Evolutionary conservation across 2,888 invertebrate species (phyloP), one percentile per base, ranked within the genome.

Genomic region (Matsumyia berberina): DNA sequence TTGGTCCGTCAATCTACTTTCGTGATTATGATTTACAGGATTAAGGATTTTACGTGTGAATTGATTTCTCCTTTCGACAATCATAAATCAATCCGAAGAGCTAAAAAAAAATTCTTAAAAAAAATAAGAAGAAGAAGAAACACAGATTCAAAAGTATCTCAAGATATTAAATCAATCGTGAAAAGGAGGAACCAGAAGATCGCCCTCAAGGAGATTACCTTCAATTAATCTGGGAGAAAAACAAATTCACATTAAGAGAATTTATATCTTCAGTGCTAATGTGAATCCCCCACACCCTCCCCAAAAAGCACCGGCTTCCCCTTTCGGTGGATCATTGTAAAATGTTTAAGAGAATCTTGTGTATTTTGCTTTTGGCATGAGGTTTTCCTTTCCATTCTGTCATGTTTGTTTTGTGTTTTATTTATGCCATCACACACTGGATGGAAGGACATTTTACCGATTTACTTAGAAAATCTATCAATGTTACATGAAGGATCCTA

Each of bases 1-100:
- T 33, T 24, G 46, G 69, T 51, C 58, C 33, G 80, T 85, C 80
- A 83, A 67, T 83, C 73, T 73, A 73, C 66, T 73, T 69, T 74
- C 53, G 39, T 66, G 80, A 80, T 85, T 85, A 85, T 85, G 85
- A 85, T 80, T 85, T 85, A 85, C 85, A 85, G 85, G 85, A 85
- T 85, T 80, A 85, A 80, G 76, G 80, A 80, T 80, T 70, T 70
- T 74, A 60, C 66, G 70, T 70, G 70, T 79, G 78, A 78, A 53
- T 85, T 76, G 80, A 80, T 76, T 74, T 76, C 76, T 58, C 70
- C 69, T 46, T 64, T 39, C 37, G 31, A 35, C 35, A 35, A 67
- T 55, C 53, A 70, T 80, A 85, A 80, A 80, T 80, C 85, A 85
- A 62, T 58, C 46, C 8, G 51, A 35, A 60, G 35, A 60, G 35